A percentile compares a stretch with the other conserved stretches of the same genome.
These are phyloP conservation scores for Anarsia innoxiella DNA, from an alignment of 2,888 invertebrate species.

Conservation along the genomic window DNA sequence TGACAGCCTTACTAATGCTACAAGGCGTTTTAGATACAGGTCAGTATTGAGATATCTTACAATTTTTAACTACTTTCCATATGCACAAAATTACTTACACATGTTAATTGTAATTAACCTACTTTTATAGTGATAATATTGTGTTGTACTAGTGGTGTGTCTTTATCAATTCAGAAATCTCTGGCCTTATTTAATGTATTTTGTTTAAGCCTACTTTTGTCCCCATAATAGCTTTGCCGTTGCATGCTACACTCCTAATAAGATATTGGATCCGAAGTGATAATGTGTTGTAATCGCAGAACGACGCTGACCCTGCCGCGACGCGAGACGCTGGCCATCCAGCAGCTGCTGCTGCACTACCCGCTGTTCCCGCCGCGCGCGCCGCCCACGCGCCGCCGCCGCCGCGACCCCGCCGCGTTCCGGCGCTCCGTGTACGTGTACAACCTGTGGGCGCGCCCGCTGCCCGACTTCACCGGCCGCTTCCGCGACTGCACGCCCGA, in stretches of 20 bases:
- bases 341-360: constrained; percentile 72
- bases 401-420: constrained; percentile 61
- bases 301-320: constrained; percentile 81
- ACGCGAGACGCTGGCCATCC: constrained; percentile 75
- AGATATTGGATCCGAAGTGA: too few species aligned
- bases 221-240: too few species aligned
- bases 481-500: constrained; percentile 83
- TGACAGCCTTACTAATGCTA: constrained; percentile 36
- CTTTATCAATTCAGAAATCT: too few species aligned
- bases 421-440: constrained; percentile 84
- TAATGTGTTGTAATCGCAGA: too few species aligned
- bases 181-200: too few species aligned
- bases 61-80: constrained; percentile 14
- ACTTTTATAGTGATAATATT: not conserved
- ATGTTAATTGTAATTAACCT: not conserved
- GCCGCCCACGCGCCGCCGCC: constrained; percentile 33
- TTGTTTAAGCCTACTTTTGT: too few species aligned
- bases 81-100: not conserved
- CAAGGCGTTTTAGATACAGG: constrained; percentile 71
- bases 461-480: constrained; percentile 81
- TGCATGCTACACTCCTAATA: too few species aligned
- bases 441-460: constrained; percentile 83
- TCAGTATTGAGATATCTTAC: too few species aligned
- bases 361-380: constrained; percentile 36
- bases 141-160: too few species aligned